Conservation (phyloP, 1,140 invertebrate genomes). For the Neuroterus valhalla region DNA sequence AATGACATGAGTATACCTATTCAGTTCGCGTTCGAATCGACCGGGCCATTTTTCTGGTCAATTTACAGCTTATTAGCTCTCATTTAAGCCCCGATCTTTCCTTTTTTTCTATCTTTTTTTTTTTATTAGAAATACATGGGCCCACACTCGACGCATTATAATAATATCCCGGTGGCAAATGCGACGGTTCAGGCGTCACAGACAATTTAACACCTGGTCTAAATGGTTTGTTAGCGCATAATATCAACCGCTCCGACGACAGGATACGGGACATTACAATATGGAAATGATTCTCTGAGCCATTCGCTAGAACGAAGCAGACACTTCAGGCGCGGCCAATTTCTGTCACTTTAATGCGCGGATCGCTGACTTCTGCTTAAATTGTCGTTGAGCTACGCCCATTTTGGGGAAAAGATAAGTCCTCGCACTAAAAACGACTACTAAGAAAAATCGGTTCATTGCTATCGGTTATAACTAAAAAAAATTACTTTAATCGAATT, state of each 20-base stretch:
- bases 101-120: constrained; percentile 32
- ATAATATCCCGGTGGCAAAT: constrained; percentile 56
- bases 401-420: not conserved
- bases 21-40: constrained; percentile 44
- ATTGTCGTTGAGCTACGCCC: not conserved
- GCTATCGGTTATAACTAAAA: too few relatives aligned
- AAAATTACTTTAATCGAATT: too few relatives aligned
- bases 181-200: constrained; percentile 70
- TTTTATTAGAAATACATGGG: constrained; percentile 32
- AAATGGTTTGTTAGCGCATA: constrained; percentile 75
- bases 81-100: constrained; percentile 45
- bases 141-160: constrained; percentile 43
- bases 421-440: not conserved
- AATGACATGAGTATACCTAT: constrained; percentile 12
- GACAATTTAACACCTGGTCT: constrained; percentile 75
- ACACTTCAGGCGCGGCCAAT: constrained; percentile 68
- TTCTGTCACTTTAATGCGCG: constrained; percentile 67
- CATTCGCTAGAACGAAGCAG: constrained; percentile 51
- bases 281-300: constrained; percentile 70
- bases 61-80: constrained; percentile 56
- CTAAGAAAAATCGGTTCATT: not conserved
- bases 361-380: constrained; percentile 47
- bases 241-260: constrained; percentile 66
- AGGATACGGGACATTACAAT: constrained; percentile 74
- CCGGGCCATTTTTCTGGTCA: constrained; percentile 57